These are phyloP conservation scores for Crotalus helleri DNA, from an alignment of 2,113 vertebrate genomes.

Conservation along the genomic window DNA sequence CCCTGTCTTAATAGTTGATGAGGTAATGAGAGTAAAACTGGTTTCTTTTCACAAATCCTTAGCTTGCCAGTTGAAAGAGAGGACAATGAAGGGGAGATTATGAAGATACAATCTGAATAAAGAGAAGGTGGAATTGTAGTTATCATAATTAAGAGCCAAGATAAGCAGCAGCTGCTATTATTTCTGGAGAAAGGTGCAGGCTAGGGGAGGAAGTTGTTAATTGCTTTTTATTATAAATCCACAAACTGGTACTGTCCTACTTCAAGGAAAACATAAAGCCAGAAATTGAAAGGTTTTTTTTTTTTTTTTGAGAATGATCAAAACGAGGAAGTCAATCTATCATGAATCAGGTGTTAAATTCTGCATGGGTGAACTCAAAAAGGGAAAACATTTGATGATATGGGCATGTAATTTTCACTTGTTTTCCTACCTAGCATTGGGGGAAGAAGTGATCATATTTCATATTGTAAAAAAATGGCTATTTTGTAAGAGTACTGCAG, in stretches of 20 bases:
- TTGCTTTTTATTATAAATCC: not conserved
- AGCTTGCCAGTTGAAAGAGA: not conserved
- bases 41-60: not conserved
- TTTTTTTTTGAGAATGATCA: not conserved
- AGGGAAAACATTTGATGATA: not conserved
- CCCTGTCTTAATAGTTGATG: not conserved
- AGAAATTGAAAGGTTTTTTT: not conserved
- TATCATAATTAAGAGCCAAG: not conserved
- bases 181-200: not conserved
- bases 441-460: accelerated
- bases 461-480: not conserved
- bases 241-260: not conserved
- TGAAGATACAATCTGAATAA: not conserved
- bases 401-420: not conserved
- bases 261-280: not conserved
- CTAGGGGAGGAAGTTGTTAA: not conserved
- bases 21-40: not conserved
- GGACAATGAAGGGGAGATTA: not conserved
- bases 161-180: not conserved
- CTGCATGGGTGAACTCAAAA: not conserved
- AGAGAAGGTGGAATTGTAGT: not conserved
- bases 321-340: not conserved
- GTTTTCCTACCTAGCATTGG: not conserved
- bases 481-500: not conserved
- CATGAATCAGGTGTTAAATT: not conserved